phyloP scores from a whole-genome alignment of 2,888 invertebrate genomes.

The Macrophya annulata region DNA sequence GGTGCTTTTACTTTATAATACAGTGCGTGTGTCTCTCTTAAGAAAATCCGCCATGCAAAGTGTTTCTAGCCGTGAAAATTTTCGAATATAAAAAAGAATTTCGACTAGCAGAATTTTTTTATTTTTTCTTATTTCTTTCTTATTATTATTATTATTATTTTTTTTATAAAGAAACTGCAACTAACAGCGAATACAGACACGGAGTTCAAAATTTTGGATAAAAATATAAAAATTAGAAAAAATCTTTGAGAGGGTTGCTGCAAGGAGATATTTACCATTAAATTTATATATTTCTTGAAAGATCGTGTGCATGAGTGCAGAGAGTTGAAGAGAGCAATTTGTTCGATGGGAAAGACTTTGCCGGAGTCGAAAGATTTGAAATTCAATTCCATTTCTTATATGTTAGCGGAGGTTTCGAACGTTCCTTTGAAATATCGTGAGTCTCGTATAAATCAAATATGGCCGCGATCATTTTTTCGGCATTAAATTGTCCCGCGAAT shows the following conservation, averaged over 20 bases:
- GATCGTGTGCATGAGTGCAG: neutral
- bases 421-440: conserved; percentile 48
- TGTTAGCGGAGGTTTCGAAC: conserved; percentile 27
- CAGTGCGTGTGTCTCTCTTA: conserved; percentile 63
- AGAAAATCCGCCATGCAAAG: conserved; percentile 55
- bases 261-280: neutral
- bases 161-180: too few species aligned
- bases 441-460: conserved; percentile 51
- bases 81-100: neutral
- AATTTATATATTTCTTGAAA: neutral
- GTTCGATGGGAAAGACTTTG: conserved; percentile 26
- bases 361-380: conserved; percentile 24
- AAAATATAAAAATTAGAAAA: neutral
- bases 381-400: conserved; percentile 51
- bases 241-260: too few species aligned
- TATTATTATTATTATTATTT: too few species aligned
- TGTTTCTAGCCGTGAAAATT: conserved; percentile 17
- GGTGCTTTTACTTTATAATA: conserved; percentile 74
- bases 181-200: neutral
- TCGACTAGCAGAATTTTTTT: neutral
- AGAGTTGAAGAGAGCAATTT: conserved; percentile 22
- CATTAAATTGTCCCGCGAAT: conserved; percentile 42
- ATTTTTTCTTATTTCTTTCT: too few species aligned
- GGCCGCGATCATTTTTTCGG: conserved; percentile 41
- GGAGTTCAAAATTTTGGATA: neutral